A percentile compares a stretch with the other conserved stretches of the same genome.
phyloP scores from a whole-genome alignment of 2,888 invertebrate species.

The Iselma pallidipennis region DNA sequence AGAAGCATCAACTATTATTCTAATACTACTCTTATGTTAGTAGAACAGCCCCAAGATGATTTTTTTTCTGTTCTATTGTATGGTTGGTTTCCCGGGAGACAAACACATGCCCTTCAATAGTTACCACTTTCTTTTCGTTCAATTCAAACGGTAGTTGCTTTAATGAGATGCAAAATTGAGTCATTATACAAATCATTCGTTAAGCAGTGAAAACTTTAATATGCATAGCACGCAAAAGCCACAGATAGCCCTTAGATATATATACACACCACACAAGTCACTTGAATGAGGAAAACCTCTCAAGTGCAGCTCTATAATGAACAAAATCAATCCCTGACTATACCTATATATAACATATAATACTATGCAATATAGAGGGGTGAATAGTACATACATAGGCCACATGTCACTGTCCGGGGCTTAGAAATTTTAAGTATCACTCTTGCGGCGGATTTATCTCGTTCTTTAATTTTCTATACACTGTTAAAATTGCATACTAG shows the following conservation, averaged over 20 bases:
- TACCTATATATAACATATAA: neutral
- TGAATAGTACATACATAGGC: conserved; percentile 21
- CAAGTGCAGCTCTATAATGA: conserved; percentile 12
- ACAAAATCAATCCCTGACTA: conserved; percentile 8
- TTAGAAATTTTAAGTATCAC: conserved; percentile 49
- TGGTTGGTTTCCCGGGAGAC: neutral
- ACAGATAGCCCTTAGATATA: neutral
- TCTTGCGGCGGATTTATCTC: conserved; percentile 45
- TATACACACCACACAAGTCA: neutral
- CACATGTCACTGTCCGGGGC: conserved; percentile 49
- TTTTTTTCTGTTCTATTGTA: neutral
- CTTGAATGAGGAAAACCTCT: conserved; percentile 9
- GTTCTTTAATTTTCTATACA: conserved; percentile 49
- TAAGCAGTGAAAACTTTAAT: conserved; percentile 2
- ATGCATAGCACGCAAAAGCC: neutral
- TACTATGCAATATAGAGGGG: neutral
- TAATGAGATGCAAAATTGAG: conserved; percentile 17
- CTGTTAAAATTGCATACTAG: conserved; percentile 36
- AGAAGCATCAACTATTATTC: neutral
- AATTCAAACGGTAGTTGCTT: neutral
- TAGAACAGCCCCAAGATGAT: too few species aligned
- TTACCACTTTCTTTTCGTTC: neutral
- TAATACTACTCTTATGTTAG: neutral
- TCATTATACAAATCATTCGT: conserved; percentile 15
- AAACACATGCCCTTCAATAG: neutral